Evolutionary conservation across 2,888 invertebrate species (phyloP).

Genomic region (Cistogaster globosa): DNA sequence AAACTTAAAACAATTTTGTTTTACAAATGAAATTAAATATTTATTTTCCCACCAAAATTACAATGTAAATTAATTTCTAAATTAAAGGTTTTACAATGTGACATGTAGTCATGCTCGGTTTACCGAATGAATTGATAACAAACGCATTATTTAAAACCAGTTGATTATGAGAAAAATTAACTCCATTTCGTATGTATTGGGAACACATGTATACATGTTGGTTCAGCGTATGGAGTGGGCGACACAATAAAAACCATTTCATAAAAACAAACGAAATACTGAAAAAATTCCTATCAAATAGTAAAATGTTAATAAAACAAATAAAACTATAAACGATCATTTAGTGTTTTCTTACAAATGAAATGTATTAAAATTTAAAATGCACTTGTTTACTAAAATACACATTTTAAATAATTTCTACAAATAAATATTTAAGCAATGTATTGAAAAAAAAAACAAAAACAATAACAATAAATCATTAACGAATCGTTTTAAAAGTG

Average conservation of each 20-base stretch:
- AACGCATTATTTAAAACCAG: conserved; percentile 28
- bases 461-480: conserved; percentile 59
- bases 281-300: conserved; percentile 1
- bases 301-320: not conserved
- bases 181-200: conserved; percentile 60
- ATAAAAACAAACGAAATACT: conserved; percentile 35
- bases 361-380: too few relatives aligned
- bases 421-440: conserved; percentile 56
- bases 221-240: too few relatives aligned
- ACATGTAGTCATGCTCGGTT: conserved; percentile 56
- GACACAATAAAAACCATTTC: conserved; percentile 35
- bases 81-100: conserved; percentile 34
- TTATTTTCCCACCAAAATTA: conserved; percentile 51
- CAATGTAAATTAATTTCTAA: conserved; percentile 19
- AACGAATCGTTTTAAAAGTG: conserved; percentile 47
- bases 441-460: not conserved
- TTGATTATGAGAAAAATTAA: conserved; percentile 45
- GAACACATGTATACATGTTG: conserved; percentile 42
- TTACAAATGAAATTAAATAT: not conserved
- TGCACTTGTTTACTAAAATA: conserved; percentile 12
- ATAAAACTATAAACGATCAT: not conserved
- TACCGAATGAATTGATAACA: conserved; percentile 59
- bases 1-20: too few relatives aligned
- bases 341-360: not conserved
- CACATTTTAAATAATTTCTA: not conserved